Evolutionary conservation across 2,797 vertebrate genomes (phyloP).

Genomic region (Phoebastria nigripes): DNA sequence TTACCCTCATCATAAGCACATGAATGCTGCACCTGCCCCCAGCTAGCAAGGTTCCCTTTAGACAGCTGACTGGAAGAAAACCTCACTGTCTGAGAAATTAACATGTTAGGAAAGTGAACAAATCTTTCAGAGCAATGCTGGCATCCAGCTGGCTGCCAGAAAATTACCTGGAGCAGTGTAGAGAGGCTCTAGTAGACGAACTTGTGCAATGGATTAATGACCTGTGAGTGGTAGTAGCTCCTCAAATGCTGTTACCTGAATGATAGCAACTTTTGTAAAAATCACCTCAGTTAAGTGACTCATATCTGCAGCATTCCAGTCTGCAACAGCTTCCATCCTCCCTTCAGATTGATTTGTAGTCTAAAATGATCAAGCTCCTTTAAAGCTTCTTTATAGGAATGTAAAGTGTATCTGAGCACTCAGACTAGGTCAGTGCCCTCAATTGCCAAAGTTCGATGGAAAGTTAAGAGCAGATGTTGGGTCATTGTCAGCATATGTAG

Average conservation of each 20-base stretch:
- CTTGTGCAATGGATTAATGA: background rate
- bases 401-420: background rate
- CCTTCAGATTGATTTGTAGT: constrained; percentile 20
- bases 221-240: background rate
- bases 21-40: background rate
- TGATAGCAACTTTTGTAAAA: constrained; percentile 14
- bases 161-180: background rate
- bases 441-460: background rate
- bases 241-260: background rate
- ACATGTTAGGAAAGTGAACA: background rate
- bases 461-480: constrained; percentile 15
- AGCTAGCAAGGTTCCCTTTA: background rate
- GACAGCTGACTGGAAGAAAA: background rate
- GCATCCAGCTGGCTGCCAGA: background rate
- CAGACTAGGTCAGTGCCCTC: constrained; percentile 34
- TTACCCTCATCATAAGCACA: background rate
- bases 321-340: background rate
- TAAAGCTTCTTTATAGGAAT: constrained; percentile 13
- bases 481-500: background rate
- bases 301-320: background rate
- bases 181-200: background rate
- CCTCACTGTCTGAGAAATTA: background rate
- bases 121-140: background rate
- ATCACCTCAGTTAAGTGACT: background rate
- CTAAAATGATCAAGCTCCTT: constrained; percentile 20